A percentile compares a stretch with the other conserved stretches of the same genome.
These are phyloP conservation scores for Echinarachnius parma DNA, from an alignment of 53 echinoderm and acorn worm genomes.

Conservation along the genomic window DNA sequence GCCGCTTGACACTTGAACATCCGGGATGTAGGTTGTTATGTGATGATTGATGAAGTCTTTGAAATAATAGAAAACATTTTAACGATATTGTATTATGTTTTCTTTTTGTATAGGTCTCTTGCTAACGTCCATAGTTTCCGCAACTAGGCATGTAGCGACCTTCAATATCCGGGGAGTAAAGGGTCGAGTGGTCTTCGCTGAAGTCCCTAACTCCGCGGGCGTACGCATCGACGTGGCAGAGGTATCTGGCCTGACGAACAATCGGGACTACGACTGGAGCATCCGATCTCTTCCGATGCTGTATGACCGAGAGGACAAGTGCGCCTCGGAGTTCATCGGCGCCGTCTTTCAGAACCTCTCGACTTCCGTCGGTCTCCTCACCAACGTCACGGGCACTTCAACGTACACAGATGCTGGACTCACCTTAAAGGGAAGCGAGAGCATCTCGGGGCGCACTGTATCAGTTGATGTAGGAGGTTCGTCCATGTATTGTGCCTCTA, in stretches of 20 bases:
- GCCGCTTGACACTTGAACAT: too few relatives aligned
- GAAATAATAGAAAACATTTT: too few relatives aligned
- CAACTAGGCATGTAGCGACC: constrained; percentile 19
- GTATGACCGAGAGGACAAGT: constrained; percentile 70
- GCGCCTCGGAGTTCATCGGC: constrained; percentile 55
- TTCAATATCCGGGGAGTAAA: constrained; percentile 27
- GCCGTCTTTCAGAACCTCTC: constrained; percentile 37
- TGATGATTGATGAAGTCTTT: too few relatives aligned
- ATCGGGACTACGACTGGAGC: constrained; percentile 59
- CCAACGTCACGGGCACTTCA: constrained; percentile 19
- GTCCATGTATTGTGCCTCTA: constrained; percentile 62
- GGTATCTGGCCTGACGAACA: constrained; percentile 36
- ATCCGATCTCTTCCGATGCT: constrained; percentile 83
- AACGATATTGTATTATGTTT: too few relatives aligned
- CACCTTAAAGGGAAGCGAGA: constrained; percentile 44
- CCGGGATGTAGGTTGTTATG: too few relatives aligned
- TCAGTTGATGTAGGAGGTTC: constrained; percentile 44
- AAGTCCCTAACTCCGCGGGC: neutral
- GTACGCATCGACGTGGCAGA: constrained; percentile 9
- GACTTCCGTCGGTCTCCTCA: constrained; percentile 24
- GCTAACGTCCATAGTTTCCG: constrained; percentile 9
- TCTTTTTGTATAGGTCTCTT: constrained; percentile 29
- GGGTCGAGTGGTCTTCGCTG: constrained; percentile 14
- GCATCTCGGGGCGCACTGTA: constrained; percentile 70
- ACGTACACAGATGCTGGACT: constrained; percentile 27